Conservation (phyloP, 2,113 vertebrate genomes). For the Lophochroa leadbeateri region DNA sequence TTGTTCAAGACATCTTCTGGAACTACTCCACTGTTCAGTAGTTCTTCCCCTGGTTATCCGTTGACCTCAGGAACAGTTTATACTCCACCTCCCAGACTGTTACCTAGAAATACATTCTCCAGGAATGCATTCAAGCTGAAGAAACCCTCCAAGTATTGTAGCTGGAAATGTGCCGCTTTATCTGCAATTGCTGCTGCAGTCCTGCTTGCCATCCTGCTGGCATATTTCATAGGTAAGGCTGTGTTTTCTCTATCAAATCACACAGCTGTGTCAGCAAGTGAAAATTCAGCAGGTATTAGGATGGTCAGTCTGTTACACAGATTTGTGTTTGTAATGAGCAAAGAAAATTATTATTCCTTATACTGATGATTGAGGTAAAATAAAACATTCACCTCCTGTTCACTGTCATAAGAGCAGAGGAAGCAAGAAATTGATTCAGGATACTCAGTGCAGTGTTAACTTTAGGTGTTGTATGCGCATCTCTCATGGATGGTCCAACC, state of each 20-base stretch:
- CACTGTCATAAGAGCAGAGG: neutral
- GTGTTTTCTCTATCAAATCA: neutral
- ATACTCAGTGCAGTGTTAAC: neutral
- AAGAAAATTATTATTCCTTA: neutral
- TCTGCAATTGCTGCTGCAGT: conserved; percentile 92
- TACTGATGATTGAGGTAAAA: neutral
- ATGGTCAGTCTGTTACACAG: neutral
- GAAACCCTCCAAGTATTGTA: conserved; percentile 98
- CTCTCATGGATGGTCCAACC: neutral
- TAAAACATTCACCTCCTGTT: neutral
- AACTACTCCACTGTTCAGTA: conserved; percentile 97
- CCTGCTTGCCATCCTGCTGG: conserved; percentile 92
- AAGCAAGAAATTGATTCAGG: neutral
- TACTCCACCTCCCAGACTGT: conserved; percentile 93
- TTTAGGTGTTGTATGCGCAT: neutral
- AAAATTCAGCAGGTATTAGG: neutral
- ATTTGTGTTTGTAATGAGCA: neutral
- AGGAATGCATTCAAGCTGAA: conserved; percentile 98
- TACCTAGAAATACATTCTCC: conserved; percentile 97
- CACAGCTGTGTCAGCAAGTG: neutral
- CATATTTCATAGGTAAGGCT: conserved; percentile 95
- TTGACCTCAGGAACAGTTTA: conserved; percentile 98
- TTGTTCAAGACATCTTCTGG: conserved; percentile 98
- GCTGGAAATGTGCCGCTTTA: conserved; percentile 98
- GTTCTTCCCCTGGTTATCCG: conserved; percentile 96